Evolutionary conservation across 2,888 invertebrate genomes (phyloP).

Genomic region (Caradrina clavipalpis): DNA sequence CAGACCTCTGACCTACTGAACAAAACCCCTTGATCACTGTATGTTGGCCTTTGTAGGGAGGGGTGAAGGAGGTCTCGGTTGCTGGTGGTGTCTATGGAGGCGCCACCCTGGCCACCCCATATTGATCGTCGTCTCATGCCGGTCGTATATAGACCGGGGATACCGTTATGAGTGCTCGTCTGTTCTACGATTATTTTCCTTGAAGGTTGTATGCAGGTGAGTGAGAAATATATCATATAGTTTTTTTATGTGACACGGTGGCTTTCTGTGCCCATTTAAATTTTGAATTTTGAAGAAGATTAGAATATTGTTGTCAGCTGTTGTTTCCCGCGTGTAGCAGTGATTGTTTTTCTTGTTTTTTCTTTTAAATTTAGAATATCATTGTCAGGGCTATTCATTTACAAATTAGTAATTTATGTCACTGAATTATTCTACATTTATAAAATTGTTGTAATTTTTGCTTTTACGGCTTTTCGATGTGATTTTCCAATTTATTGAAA

Average conservation of each 20-base stretch:
- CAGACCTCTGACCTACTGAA: conserved; percentile 56
- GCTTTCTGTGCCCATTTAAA: neutral
- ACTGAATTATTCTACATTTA: too few relatives aligned
- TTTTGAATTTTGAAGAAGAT: conserved; percentile 19
- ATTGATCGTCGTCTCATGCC: conserved; percentile 79
- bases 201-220: conserved; percentile 59
- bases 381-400: too few relatives aligned
- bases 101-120: conserved; percentile 74
- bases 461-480: too few relatives aligned
- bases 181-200: conserved; percentile 39
- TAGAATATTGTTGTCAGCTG: conserved; percentile 21
- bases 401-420: too few relatives aligned
- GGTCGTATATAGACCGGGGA: conserved; percentile 69
- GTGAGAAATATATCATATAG: conserved; percentile 30
- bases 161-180: conserved; percentile 63
- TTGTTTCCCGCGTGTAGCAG: conserved; percentile 43
- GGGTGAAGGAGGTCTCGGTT: conserved; percentile 55
- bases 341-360: conserved; percentile 1
- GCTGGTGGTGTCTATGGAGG: conserved; percentile 56
- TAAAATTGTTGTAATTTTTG: too few relatives aligned
- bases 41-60: conserved; percentile 14
- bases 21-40: conserved; percentile 19
- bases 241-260: conserved; percentile 2
- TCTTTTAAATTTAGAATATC: too few relatives aligned
- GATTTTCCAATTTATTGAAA: too few relatives aligned